These are phyloP conservation scores for Drosophila sordidapex DNA, from an alignment of 2,888 invertebrate species.

Conservation along the genomic window DNA sequence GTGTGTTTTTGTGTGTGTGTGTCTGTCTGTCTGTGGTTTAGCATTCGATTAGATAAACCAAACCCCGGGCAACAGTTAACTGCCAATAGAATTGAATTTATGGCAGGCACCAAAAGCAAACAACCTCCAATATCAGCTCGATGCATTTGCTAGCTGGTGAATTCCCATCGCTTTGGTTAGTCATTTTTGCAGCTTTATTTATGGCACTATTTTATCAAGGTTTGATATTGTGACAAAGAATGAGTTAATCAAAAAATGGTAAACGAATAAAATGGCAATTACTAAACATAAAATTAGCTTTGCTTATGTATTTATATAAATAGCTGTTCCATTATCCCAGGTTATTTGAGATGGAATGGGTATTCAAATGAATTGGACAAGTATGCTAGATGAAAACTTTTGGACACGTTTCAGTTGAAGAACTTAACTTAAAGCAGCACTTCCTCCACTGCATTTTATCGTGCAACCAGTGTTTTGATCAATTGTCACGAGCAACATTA, in stretches of 20 bases:
- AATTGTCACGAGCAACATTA: constrained; percentile 50
- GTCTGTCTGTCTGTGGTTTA: constrained; percentile 30
- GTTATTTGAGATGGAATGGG: not conserved
- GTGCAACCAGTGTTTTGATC: constrained; percentile 39
- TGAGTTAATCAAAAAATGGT: not conserved
- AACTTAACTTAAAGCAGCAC: not conserved
- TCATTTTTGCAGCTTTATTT: constrained; percentile 10
- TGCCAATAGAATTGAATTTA: constrained; percentile 48
- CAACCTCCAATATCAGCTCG: constrained; percentile 6
- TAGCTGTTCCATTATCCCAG: not conserved
- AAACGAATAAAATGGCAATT: not conserved
- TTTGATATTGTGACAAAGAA: not conserved
- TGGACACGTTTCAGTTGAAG: not conserved
- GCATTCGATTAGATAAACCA: constrained; percentile 54
- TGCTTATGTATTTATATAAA: not conserved
- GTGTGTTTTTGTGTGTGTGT: constrained; percentile 14
- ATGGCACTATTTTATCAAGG: not conserved
- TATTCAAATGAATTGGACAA: not conserved
- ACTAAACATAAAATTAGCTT: not conserved
- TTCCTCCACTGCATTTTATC: constrained; percentile 27
- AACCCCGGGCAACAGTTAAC: not conserved
- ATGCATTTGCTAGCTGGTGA: constrained; percentile 10
- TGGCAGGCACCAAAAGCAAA: constrained; percentile 16
- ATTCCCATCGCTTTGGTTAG: not conserved
- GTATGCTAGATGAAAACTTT: not conserved